Evolutionary conservation across 1,140 invertebrate genomes (phyloP), one percentile per base, ranked within the genome.

Genomic region (Drosophila yakuba): DNA sequence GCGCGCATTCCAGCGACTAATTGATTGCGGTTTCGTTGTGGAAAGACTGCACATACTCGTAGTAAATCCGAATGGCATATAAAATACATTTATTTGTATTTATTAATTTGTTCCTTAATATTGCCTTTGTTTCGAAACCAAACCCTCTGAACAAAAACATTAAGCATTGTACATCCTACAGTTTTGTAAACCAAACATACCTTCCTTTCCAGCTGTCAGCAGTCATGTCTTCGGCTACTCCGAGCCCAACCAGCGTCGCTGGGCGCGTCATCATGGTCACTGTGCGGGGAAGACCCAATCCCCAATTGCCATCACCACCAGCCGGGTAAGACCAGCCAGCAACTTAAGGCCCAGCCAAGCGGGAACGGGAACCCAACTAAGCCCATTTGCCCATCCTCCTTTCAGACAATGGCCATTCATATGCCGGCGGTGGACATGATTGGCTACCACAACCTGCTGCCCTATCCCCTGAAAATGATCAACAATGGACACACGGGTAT

Each of bases 401-500:
- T 76, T 60, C 93, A 94, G 84, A 94, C 95, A 10, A 93, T 95
- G 41, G 93, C 94, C 36, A 84, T 95, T 4, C 93, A 95, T 11
- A 94, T 96, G 69, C 95, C 95, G 4, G 95, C 95, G 7, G 93
- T 96, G 67, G 95, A 96, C 90, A 93, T 95, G 89, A 94, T 95
- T 76, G 95, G 95, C 23, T 96, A 95, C 83, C 95, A 95, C 75
- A 94, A 96, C 91, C 93, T 94, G 20, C 84, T 96, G 20, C 94
- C 94, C 11, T 92, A 93, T 44, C 94, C 95, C 1, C 79, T 95
- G 12, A 93, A 93, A 54, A 91, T 95, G 60, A 93, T 93, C 23
- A 96, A 96, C 81, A 95, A 95, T 78, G 95, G 95, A 17, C 94
- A 96, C 91, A 95, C 95, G 62, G 95, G 95, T 95, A 92, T 91